Base-by-base conservation (phyloP, 2,888 invertebrate species). In the Lysandra bellargus region DNA sequence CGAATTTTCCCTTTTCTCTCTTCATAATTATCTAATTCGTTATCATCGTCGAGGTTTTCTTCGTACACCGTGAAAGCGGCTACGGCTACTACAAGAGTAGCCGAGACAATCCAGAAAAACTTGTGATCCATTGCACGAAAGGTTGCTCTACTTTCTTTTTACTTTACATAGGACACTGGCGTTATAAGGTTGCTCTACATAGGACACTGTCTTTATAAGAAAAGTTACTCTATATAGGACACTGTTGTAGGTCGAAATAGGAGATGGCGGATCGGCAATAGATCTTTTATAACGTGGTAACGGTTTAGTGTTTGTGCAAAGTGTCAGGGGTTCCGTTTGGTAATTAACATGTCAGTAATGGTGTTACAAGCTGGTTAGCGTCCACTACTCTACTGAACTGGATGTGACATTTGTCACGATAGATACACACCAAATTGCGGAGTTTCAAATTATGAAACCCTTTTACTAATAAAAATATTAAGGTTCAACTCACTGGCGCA, bases 201-300 rank as follows among this genome's bases (percentile, higher is more conserved):
- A 49, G 49, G 49, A 49, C 49, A 49, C 49, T 49, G 12, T 49
- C 9, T 9, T 49, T 49, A 49, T 49, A 49, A 2, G 9, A 12
- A 80, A 82, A 6, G 81, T 33, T 75, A 78, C 74, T 75, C n/a
- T 61, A 33, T 37, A 72, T 57, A n/a, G 61, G 40, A 74, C 6
- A 74, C 73, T 49, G 77, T 80, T 74, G 77, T 80, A 7, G 81
- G 80, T 84, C 80, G 83, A 90, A 92, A 92, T 93, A 90, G 85
- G 87, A 84, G 85, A 82, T 79, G 72, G 53, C 78, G 30, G 81
- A 80, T 87, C 86, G 82, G 83, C 83, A 86, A 84, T 85, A 83
- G 87, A 87, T 75, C 81, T 84, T 92, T 88, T 91, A 92, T 93
- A 92, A 91, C 86, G 88, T 92, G 83, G 85, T 94, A 93, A 93